Evolutionary conservation across 2,888 invertebrate species (phyloP).

Genomic region (Andrena dorsata): DNA sequence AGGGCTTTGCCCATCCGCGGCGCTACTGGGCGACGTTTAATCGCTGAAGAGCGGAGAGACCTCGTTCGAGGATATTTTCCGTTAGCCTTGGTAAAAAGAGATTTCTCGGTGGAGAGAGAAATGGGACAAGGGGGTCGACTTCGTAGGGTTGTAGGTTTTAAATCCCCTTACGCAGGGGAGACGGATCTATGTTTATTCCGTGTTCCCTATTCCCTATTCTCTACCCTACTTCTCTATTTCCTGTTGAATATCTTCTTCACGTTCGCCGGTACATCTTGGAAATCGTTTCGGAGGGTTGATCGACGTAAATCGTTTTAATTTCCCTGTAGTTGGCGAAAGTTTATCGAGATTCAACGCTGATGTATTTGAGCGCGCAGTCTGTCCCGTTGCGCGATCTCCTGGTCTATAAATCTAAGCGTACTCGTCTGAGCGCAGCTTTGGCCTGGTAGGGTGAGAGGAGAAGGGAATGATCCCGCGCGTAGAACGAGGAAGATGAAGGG

Average conservation of each 20-base stretch:
- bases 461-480: background rate
- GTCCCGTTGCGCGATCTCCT: background rate
- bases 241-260: background rate
- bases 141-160: background rate
- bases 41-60: constrained; percentile 55
- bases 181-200: background rate
- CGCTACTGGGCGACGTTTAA: constrained; percentile 50
- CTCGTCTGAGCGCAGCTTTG: constrained; percentile 40
- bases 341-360: constrained; percentile 30
- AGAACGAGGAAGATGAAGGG: constrained; percentile 4
- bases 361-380: constrained; percentile 1
- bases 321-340: background rate
- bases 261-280: background rate
- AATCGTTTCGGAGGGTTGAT: background rate
- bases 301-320: constrained; percentile 16
- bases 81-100: constrained; percentile 20
- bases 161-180: background rate
- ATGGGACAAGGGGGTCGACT: constrained; percentile 24
- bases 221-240: too few species aligned
- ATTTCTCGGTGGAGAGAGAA: constrained; percentile 45
- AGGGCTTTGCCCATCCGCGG: constrained; percentile 7
- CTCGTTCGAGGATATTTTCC: constrained; percentile 55
- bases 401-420: constrained; percentile 58
- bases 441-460: constrained; percentile 19
- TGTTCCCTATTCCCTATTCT: too few species aligned